Evolutionary conservation across 2,797 vertebrate genomes (phyloP), one percentile per base, ranked within the genome.

Genomic region (Pipistrellus pipistrellus): DNA sequence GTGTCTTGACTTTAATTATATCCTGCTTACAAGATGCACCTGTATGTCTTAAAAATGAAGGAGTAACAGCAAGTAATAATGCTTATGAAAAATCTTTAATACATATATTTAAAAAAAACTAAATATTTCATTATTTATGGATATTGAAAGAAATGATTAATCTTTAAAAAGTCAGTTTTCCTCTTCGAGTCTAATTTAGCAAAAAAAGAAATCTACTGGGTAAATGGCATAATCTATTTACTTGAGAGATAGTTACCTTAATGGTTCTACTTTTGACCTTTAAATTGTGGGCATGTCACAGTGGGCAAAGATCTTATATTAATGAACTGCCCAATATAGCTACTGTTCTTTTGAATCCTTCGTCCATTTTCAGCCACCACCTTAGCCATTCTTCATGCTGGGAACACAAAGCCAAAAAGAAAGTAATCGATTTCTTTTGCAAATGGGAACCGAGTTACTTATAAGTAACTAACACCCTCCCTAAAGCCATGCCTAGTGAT

Each of bases 71-170:
- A 88, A 88, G 38, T 71, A 68, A 91, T 72, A 88, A 57, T 53
- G 13, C 35, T 85, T 73, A 80, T 44, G 3, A 82, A 87, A 95
- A 90, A n/a, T 41, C 71, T 85, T 76, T 32, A 51, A 59, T 27
- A 51, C 27, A 51, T 38, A 53, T 18, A 51, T 64, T 88, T 53
- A 53, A 73, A 84, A 90, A 91, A 87, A 46, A 12, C 11, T 87
- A 21, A 73, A n/a, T 77, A 64, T 72, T 3, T 55, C 41, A 86
- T 41, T 71, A 88, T 48, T 85, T 76, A 84, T 48, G n/a, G 23
- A 88, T 71, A 90, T n/a, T 46, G 9, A 75, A 80, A 91, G n/a
- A 76, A 85, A 82, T 84, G 80, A 53, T 38, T 80, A 88, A 59
- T 69, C 17, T 73, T 90, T 55, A 77, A 95, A 83, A 96, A 75